These are phyloP conservation scores for Malaclemys terrapin DNA, from an alignment of 2,113 vertebrate species.

Conservation along the genomic window DNA sequence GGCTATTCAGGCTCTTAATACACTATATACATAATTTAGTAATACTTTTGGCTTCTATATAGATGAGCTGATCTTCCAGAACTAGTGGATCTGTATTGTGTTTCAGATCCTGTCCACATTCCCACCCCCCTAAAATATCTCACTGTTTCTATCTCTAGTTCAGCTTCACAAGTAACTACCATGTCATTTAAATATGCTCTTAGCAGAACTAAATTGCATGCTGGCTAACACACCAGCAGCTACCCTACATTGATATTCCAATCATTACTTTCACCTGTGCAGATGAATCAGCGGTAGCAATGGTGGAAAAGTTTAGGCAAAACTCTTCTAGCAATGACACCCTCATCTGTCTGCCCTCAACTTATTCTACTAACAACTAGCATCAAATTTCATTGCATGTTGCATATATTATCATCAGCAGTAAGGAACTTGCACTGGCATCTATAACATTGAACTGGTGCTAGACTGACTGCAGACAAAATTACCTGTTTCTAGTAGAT, in stretches of 20 bases:
- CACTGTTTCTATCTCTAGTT: neutral
- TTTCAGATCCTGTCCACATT: neutral
- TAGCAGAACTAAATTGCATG: neutral
- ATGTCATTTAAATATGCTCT: neutral
- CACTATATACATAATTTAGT: neutral
- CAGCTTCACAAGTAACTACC: neutral
- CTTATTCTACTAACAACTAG: neutral
- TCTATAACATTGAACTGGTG: neutral
- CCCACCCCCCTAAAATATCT: neutral
- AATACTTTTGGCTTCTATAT: neutral
- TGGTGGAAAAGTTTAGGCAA: neutral
- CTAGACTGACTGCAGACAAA: neutral
- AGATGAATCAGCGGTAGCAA: neutral
- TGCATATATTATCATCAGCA: neutral
- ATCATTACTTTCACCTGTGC: neutral
- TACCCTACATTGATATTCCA: neutral
- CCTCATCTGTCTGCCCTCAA: neutral
- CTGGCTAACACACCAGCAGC: neutral
- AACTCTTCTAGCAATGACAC: neutral
- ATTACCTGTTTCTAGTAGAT: neutral
- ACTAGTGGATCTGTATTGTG: neutral
- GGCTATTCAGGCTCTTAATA: neutral
- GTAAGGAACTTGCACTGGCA: neutral
- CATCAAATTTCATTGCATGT: neutral
- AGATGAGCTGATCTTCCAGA: neutral